These are phyloP conservation scores for Phalacrocorax aristotelis DNA, from an alignment of 2,113 vertebrate genomes.

Conservation along the genomic window DNA sequence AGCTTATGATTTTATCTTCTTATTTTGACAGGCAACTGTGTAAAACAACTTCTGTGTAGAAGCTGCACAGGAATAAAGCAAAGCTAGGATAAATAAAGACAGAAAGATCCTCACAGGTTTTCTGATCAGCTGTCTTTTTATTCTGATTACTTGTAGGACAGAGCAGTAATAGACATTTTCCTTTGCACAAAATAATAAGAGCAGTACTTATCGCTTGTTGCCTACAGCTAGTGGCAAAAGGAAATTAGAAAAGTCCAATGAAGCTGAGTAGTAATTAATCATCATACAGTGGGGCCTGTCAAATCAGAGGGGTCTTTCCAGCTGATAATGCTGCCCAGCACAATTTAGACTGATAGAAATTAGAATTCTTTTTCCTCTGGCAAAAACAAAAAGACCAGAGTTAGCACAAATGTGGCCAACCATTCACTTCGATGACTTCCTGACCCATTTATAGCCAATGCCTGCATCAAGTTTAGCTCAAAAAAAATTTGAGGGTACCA, in stretches of 20 bases:
- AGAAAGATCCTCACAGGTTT: slow-evolving; percentile 62
- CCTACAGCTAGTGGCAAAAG: slow-evolving; percentile 91
- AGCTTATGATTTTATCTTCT: slow-evolving; percentile 80
- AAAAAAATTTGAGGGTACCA: background rate
- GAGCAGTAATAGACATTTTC: slow-evolving; percentile 84
- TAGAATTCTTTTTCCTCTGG: slow-evolving; percentile 92
- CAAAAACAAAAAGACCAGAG: slow-evolving; percentile 75
- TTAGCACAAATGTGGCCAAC: slow-evolving; percentile 81
- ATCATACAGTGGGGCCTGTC: slow-evolving; percentile 95
- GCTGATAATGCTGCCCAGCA: slow-evolving; percentile 97
- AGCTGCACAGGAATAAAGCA: slow-evolving; percentile 43
- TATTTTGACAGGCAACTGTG: slow-evolving; percentile 77
- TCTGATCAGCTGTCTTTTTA: slow-evolving; percentile 75
- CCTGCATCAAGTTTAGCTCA: slow-evolving; percentile 5
- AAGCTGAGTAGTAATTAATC: slow-evolving; percentile 98
- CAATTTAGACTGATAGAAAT: slow-evolving; percentile 98
- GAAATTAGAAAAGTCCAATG: slow-evolving; percentile 92
- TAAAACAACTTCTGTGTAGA: slow-evolving; percentile 66
- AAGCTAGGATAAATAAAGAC: slow-evolving; percentile 70
- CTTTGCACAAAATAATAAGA: slow-evolving; percentile 95
- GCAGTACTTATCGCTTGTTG: slow-evolving; percentile 91
- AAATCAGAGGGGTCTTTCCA: slow-evolving; percentile 92
- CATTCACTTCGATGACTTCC: slow-evolving; percentile 80
- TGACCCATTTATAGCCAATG: slow-evolving; percentile 72
- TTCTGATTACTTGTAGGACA: slow-evolving; percentile 79